Evolutionary conservation across 2,797 vertebrate species (phyloP), one percentile per base, ranked within the genome.

Genomic region (Morelia viridis): DNA sequence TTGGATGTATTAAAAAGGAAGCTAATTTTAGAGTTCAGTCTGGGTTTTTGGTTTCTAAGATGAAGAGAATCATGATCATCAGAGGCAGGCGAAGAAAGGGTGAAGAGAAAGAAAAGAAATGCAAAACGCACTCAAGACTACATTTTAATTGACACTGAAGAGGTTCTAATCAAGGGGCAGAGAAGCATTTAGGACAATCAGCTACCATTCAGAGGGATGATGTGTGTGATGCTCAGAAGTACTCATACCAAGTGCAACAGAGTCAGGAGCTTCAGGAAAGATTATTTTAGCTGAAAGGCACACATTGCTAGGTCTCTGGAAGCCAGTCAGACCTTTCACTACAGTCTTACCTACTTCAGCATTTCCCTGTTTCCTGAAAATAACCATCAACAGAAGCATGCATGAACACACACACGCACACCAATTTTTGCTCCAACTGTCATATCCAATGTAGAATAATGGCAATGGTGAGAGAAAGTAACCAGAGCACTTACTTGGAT

Each of bases 141-240:
- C 53, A 35, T 94, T 96, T 96, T 96, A 97, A 96, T 92, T 96
- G 95, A 93, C 94, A 87, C 64, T 93, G 90, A 80, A 93, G 92
- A 91, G 93, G 89, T 80, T 93, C 93, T 96, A 95, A 96, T 95
- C 96, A 97, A 92, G 92, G 94, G 92, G 87, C 94, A 94, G 90
- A 86, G 90, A 95, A 91, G 93, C 5, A 0, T 94, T 95, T 87
- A 80, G 94, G 93, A 94, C 92, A 93, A 93, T 94, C 94, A 94
- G 94, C 94, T 90, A 57, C 92, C 92, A 94, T 89, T 92, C 9
- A 88, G 61, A 92, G 91, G 88, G 65, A 61, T 0, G 90, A 94
- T 87, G 91, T 19, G 83, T 12, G 35, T 11, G 91, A 88, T 46
- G 83, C 68, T 76, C 86, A 22, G 88, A 12, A 3, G 0, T 4